Evolutionary conservation across 2,888 invertebrate genomes (phyloP).

Genomic region (Podotricha telesiphe): DNA sequence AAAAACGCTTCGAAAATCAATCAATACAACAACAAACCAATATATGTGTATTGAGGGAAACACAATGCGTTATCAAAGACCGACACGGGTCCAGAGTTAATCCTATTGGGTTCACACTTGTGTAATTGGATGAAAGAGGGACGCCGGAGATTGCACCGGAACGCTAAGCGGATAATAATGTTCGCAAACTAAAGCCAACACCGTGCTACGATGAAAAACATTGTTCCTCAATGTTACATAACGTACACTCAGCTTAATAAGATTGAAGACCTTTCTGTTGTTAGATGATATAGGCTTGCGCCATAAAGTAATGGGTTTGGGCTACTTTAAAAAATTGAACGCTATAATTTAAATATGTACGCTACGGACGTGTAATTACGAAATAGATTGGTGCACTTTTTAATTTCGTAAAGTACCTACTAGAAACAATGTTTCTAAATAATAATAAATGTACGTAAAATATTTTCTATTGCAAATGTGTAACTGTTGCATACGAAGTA

Average conservation of each 20-base stretch:
- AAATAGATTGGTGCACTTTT: slow-evolving; percentile 10
- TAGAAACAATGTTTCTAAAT: slow-evolving; percentile 12
- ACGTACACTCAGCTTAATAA: slow-evolving; percentile 30
- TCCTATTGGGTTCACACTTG: slow-evolving; percentile 76
- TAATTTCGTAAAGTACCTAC: slow-evolving; percentile 24
- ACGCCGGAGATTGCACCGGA: slow-evolving; percentile 71
- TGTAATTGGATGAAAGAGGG: slow-evolving; percentile 79
- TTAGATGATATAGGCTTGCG: slow-evolving; percentile 26
- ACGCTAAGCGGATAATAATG: slow-evolving; percentile 77
- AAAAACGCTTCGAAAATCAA: background rate
- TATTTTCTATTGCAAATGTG: background rate
- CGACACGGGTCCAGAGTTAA: slow-evolving; percentile 53
- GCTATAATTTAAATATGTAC: slow-evolving; percentile 19
- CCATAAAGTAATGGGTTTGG: slow-evolving; percentile 26
- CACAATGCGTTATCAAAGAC: slow-evolving; percentile 34
- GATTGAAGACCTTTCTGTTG: slow-evolving; percentile 28
- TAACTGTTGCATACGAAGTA: background rate
- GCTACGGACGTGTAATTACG: slow-evolving; percentile 14
- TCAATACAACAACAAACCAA: slow-evolving; percentile 9
- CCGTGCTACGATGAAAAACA: slow-evolving; percentile 15
- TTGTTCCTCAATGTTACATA: slow-evolving; percentile 24
- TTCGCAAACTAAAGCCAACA: slow-evolving; percentile 41
- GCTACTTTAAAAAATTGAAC: slow-evolving; percentile 18
- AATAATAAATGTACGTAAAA: slow-evolving; percentile 11
- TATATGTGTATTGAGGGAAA: slow-evolving; percentile 20